Percentiles rank a stretch among this genome's conserved stretches.
Evolutionary conservation across 2,113 vertebrate species (phyloP).

Genomic region (Phoenicopterus ruber): DNA sequence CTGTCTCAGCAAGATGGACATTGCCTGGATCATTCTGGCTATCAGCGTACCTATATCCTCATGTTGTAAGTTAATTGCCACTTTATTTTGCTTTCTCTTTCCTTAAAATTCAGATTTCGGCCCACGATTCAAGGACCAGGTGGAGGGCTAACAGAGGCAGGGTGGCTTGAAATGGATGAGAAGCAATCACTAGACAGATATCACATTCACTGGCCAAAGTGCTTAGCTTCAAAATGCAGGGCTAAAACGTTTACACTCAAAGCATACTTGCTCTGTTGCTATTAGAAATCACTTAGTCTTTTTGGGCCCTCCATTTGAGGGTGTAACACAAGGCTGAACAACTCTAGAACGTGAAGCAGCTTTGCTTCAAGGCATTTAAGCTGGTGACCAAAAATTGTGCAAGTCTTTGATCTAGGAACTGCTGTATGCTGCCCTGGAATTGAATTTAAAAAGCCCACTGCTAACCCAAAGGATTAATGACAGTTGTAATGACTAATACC

Average conservation of each 20-base stretch:
- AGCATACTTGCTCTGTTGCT: neutral
- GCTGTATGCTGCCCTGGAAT: neutral
- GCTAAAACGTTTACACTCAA: neutral
- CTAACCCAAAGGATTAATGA: neutral
- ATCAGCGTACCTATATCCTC: conserved; percentile 94
- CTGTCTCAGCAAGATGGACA: conserved; percentile 94
- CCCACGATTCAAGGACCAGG: neutral
- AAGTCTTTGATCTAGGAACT: neutral
- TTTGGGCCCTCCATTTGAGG: neutral
- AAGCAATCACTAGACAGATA: neutral
- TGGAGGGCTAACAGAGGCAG: neutral
- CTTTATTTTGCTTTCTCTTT: neutral
- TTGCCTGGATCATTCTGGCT: conserved; percentile 94
- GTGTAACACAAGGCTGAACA: neutral
- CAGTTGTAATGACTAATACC: neutral
- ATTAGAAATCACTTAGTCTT: neutral
- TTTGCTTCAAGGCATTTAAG: neutral
- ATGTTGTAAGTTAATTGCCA: conserved; percentile 86
- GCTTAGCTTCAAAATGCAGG: neutral
- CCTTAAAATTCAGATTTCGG: neutral
- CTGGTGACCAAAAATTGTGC: neutral
- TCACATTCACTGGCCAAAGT: neutral
- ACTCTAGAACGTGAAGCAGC: neutral
- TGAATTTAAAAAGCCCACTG: neutral
- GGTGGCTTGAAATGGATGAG: neutral